Conservation (phyloP, 1,140 invertebrate genomes). For the Drosophila obscura region DNA sequence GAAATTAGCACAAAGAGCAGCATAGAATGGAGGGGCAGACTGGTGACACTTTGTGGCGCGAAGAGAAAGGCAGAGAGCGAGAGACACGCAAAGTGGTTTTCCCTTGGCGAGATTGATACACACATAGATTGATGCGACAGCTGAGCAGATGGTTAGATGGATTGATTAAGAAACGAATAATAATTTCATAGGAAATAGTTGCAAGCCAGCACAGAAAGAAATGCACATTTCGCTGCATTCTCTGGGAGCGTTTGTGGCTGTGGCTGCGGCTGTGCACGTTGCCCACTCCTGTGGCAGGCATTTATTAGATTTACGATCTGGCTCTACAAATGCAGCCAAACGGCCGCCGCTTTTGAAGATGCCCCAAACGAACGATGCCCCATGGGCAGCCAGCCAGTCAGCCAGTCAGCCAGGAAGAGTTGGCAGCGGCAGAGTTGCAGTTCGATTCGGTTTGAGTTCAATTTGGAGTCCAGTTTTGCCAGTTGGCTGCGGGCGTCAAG, state of each 20-base stretch:
- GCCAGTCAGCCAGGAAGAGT: constrained; percentile 18
- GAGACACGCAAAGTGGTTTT: too few relatives aligned
- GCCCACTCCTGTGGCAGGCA: constrained; percentile 28
- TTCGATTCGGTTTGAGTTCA: constrained; percentile 47
- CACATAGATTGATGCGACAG: too few relatives aligned
- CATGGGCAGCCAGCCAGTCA: constrained; percentile 9
- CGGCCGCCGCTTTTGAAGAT: constrained; percentile 73
- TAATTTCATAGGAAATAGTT: background rate
- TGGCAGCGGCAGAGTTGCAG: constrained; percentile 15
- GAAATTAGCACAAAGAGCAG: background rate
- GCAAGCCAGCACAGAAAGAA: too few relatives aligned
- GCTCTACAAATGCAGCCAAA: constrained; percentile 43
- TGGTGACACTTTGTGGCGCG: background rate
- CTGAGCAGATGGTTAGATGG: too few relatives aligned
- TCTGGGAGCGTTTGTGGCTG: too few relatives aligned
- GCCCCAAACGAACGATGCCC: constrained; percentile 47
- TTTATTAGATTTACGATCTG: constrained; percentile 83
- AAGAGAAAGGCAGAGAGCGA: background rate
- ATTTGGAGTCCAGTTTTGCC: constrained; percentile 40
- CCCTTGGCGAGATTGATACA: too few relatives aligned
- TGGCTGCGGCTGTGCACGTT: too few relatives aligned
- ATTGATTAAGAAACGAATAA: too few relatives aligned
- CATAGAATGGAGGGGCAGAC: background rate
- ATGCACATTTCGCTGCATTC: constrained; percentile 20
- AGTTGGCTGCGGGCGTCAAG: constrained; percentile 74